Evolutionary conservation across 1,140 invertebrate species (phyloP), one percentile per base, ranked within the genome.

Genomic region (Limonius californicus): DNA sequence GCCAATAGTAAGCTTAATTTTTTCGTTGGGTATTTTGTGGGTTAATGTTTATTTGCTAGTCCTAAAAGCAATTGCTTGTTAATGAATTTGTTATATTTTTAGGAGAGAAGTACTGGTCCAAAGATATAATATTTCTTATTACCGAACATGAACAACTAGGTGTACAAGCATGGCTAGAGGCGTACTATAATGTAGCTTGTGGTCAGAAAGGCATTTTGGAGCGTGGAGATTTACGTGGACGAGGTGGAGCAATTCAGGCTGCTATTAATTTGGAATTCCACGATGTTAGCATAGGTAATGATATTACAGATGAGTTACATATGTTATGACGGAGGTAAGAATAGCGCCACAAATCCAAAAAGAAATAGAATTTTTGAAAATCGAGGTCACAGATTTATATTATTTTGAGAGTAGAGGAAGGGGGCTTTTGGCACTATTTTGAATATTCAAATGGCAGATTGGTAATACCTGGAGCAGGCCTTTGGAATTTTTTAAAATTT

Each of bases 61-160:
- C n/a, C n/a, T n/a, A n/a, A n/a, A n/a, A n/a, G n/a, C n/a, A n/a
- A n/a, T n/a, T n/a, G n/a, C n/a, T 18, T 32, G 43, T 14, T 66
- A 45, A 14, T 50, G 59, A 64, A 45, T 68, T 70, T 68, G 73
- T 60, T 68, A 68, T 72, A 57, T 64, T 81, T 83, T 39, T 75
- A 97, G 94, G 85, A 68, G 90, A 96, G 80, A 93, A 94, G 67
- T 98, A 97, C 75, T 98, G 95, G 95, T 92, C 95, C 0, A 98
- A 98, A 74, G 96, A 99, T 76, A 89, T 98, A 59, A 95, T 99
- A 69, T 97, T 98, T 73, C 78, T 98, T 18, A 84, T 98, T 9
- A 94, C 93, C 1, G 94, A 98, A 72, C 91, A 97, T 78, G 95
- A 98, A 74, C 92, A 97, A 76, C 81, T 98, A 62, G 97, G 97